Evolutionary conservation across 2,797 vertebrate genomes (phyloP).

Genomic region (Forpus xanthops): DNA sequence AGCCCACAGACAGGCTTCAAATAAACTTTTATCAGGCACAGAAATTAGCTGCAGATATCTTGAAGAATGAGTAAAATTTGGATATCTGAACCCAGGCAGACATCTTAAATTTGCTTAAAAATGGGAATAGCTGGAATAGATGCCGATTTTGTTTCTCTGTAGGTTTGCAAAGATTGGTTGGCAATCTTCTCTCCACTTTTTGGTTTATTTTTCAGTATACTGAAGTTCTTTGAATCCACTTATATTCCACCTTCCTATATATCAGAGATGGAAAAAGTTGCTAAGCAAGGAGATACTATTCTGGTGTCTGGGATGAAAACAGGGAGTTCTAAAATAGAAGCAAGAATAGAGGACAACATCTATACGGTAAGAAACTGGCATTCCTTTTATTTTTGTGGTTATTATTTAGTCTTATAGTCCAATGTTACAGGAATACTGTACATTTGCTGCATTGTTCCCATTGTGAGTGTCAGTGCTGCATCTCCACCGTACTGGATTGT

Average conservation of each 20-base stretch:
- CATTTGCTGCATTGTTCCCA: neutral
- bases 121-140: neutral
- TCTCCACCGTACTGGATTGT: neutral
- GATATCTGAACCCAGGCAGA: neutral
- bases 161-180: neutral
- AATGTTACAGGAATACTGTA: neutral
- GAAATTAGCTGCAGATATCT: conserved; percentile 15
- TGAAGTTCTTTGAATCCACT: conserved; percentile 93
- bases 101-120: neutral
- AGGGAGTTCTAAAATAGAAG: conserved; percentile 91
- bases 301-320: conserved; percentile 89
- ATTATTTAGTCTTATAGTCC: neutral
- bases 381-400: neutral
- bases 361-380: conserved; percentile 82
- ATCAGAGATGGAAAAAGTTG: conserved; percentile 93
- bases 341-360: conserved; percentile 88
- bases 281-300: conserved; percentile 84
- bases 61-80: neutral
- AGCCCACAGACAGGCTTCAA: neutral
- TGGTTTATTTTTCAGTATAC: conserved; percentile 79
- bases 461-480: neutral
- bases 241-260: conserved; percentile 92
- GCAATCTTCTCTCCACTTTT: neutral
- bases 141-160: neutral
- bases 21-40: conserved; percentile 10